These are phyloP conservation scores for Rhagoletis pomonella DNA, from an alignment of 1,140 invertebrate species.

Conservation along the genomic window DNA sequence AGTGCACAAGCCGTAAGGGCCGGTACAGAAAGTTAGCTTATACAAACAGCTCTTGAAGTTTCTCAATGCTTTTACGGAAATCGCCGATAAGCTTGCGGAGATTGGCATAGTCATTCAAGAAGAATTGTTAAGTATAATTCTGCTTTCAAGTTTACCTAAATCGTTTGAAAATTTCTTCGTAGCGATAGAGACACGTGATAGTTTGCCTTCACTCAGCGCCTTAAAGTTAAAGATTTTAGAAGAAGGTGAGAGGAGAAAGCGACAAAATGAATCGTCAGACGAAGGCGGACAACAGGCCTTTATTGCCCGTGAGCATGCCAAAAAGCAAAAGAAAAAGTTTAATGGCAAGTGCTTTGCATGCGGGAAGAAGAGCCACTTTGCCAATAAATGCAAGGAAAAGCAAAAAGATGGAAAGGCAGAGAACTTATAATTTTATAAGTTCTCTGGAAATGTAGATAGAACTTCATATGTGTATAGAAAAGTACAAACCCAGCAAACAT, in stretches of 20 bases:
- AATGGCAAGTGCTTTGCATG: constrained; percentile 42
- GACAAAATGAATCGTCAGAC: background rate
- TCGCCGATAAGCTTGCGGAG: constrained; percentile 29
- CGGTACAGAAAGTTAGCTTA: too few relatives aligned
- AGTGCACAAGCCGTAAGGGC: background rate
- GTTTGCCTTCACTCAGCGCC: background rate
- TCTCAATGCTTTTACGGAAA: background rate
- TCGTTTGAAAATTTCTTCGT: constrained; percentile 52
- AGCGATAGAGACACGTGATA: constrained; percentile 50
- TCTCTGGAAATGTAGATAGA: too few relatives aligned
- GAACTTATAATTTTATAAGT: too few relatives aligned
- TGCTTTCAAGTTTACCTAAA: constrained; percentile 52
- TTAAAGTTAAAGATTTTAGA: constrained; percentile 49
- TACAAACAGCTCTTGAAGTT: background rate
- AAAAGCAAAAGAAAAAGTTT: background rate
- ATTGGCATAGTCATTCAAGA: constrained; percentile 42
- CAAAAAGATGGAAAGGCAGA: background rate
- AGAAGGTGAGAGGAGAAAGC: constrained; percentile 33
- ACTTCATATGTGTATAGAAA: too few relatives aligned
- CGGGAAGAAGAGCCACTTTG: background rate
- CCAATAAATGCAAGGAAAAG: background rate
- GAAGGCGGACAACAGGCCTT: background rate
- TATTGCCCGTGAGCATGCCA: background rate
- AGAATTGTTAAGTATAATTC: constrained; percentile 45
- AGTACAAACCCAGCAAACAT: too few relatives aligned